Conservation (phyloP, 2,888 invertebrate genomes). For the Sylvicola fuscatus region DNA sequence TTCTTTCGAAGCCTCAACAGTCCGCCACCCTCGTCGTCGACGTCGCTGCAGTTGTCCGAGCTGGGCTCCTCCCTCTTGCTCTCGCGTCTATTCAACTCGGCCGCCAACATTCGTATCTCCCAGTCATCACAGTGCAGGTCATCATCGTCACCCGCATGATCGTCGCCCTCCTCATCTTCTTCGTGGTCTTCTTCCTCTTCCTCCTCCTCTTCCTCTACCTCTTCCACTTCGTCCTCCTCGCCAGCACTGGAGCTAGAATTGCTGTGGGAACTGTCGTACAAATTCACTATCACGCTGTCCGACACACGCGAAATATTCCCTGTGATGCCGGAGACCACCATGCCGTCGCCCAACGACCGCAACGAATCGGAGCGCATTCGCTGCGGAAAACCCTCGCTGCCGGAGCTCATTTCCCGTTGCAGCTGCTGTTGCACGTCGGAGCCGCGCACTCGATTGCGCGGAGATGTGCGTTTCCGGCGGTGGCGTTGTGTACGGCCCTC, state of each 20-base stretch:
- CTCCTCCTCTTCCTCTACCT: conserved; percentile 16
- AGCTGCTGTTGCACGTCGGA: no score
- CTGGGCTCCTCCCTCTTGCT: conserved; percentile 17
- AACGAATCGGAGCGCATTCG: not conserved
- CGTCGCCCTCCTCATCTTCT: conserved; percentile 8
- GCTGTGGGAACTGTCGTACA: conserved; percentile 20
- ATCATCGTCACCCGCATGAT: conserved; percentile 10
- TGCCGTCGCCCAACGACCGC: conserved; percentile 7
- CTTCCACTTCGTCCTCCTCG: conserved; percentile 14
- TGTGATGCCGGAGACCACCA: conserved; percentile 18
- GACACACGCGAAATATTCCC: conserved; percentile 26
- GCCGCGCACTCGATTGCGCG: conserved; percentile 15
- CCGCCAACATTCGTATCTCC: conserved; percentile 61
- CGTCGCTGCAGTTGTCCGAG: conserved; percentile 13
- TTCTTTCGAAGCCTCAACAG: conserved; percentile 15
- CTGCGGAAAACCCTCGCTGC: conserved; percentile 38
- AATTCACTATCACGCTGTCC: conserved; percentile 22
- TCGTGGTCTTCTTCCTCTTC: conserved; percentile 10
- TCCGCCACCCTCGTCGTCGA: conserved; percentile 5
- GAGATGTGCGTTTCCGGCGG: conserved; percentile 19
- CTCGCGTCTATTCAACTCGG: conserved; percentile 43
- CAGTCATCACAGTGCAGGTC: conserved; percentile 34
- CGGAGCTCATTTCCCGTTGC: conserved; percentile 53
- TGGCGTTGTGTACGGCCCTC: conserved; percentile 23
- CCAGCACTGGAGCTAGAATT: conserved; percentile 16